Conservation (phyloP, 2,797 vertebrate genomes). For the Anableps anableps region DNA sequence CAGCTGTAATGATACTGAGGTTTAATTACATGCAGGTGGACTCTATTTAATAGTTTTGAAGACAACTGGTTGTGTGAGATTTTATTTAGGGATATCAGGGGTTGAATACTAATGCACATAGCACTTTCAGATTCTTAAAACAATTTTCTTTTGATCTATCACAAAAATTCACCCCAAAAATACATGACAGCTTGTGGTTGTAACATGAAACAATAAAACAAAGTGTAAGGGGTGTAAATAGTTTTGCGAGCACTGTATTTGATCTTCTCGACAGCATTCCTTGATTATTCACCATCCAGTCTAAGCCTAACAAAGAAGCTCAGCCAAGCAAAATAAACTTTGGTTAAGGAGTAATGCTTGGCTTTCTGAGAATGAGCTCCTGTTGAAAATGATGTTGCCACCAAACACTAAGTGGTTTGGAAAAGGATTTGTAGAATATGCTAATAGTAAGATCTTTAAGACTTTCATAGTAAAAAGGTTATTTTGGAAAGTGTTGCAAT, state of each 20-base stretch:
- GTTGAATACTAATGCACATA: not conserved
- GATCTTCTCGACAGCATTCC: slow-evolving; percentile 48
- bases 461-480: slow-evolving; percentile 4
- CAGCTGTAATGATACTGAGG: not conserved
- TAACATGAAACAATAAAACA: not conserved
- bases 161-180: not conserved
- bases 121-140: not conserved
- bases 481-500: slow-evolving; percentile 48
- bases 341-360: slow-evolving; percentile 59
- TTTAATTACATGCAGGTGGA: not conserved
- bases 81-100: not conserved
- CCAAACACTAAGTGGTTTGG: slow-evolving; percentile 58
- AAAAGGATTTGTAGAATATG: slow-evolving; percentile 55
- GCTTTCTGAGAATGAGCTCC: slow-evolving; percentile 70
- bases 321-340: slow-evolving; percentile 56
- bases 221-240: not conserved
- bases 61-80: not conserved
- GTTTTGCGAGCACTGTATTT: not conserved
- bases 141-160: not conserved
- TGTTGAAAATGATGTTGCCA: slow-evolving; percentile 59
- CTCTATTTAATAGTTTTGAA: not conserved
- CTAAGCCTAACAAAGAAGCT: slow-evolving; percentile 44
- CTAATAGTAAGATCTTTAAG: slow-evolving; percentile 31
- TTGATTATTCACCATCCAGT: slow-evolving; percentile 61
- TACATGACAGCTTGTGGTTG: not conserved